Evolutionary conservation across 2,797 vertebrate genomes (phyloP).

Genomic region (Columba guinea): DNA sequence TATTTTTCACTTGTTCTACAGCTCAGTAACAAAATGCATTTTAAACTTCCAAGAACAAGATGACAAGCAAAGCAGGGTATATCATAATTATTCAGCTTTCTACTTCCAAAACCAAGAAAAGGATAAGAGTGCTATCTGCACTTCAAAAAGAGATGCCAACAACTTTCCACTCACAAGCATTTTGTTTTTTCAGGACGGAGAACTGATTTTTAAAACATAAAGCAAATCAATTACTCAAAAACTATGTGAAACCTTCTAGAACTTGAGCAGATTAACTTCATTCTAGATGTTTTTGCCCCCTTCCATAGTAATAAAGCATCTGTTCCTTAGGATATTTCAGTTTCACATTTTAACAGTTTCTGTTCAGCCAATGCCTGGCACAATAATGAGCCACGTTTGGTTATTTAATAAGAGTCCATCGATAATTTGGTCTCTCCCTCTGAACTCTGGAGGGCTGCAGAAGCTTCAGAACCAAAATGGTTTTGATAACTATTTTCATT

Average conservation of each 20-base stretch:
- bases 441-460: background rate
- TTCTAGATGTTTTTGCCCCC: background rate
- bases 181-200: background rate
- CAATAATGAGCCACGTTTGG: background rate
- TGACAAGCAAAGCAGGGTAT: background rate
- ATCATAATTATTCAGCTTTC: background rate
- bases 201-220: background rate
- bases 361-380: background rate
- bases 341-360: background rate
- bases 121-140: background rate
- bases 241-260: background rate
- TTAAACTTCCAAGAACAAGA: background rate
- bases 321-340: background rate
- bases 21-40: background rate
- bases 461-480: background rate
- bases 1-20: background rate
- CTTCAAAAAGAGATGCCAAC: background rate
- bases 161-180: background rate
- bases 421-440: background rate
- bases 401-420: background rate
- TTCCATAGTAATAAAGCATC: background rate
- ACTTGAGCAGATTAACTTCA: background rate
- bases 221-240: background rate
- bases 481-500: background rate
- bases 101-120: background rate